phyloP scores from a whole-genome alignment of 2,797 vertebrate species.

The Pagetopsis macropterus region DNA sequence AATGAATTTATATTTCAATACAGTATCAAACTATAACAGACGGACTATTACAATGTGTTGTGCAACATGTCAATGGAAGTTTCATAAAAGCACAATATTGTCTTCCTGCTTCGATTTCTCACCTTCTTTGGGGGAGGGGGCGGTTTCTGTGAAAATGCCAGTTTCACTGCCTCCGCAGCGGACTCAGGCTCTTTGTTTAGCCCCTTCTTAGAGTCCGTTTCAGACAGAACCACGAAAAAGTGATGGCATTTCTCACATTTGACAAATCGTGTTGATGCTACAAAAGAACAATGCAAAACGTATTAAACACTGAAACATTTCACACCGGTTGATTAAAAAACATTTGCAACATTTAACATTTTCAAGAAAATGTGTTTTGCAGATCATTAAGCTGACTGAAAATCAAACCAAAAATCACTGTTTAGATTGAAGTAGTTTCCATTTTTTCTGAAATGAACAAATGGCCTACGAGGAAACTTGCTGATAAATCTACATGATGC shows the following conservation, averaged over 20 bases:
- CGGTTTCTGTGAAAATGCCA: conserved; percentile 96
- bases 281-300: conserved; percentile 38
- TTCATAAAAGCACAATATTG: background rate
- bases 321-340: background rate
- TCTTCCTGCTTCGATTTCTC: conserved; percentile 10
- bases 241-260: conserved; percentile 99
- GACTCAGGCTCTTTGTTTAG: conserved; percentile 95
- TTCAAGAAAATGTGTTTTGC: background rate
- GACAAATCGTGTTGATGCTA: conserved; percentile 97
- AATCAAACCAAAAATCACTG: conserved; percentile 1
- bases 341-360: background rate
- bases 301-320: conserved; percentile 3
- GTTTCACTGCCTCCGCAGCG: conserved; percentile 94
- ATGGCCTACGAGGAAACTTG: background rate
- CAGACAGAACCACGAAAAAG: conserved; percentile 97
- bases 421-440: background rate
- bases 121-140: conserved; percentile 98
- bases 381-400: background rate
- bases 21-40: background rate
- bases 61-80: background rate
- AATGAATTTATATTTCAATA: background rate
- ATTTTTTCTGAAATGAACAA: background rate
- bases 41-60: background rate
- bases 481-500: background rate
- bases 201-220: conserved; percentile 97